Conservation (phyloP, 2,113 vertebrate genomes). For the Pimephales promelas region DNA sequence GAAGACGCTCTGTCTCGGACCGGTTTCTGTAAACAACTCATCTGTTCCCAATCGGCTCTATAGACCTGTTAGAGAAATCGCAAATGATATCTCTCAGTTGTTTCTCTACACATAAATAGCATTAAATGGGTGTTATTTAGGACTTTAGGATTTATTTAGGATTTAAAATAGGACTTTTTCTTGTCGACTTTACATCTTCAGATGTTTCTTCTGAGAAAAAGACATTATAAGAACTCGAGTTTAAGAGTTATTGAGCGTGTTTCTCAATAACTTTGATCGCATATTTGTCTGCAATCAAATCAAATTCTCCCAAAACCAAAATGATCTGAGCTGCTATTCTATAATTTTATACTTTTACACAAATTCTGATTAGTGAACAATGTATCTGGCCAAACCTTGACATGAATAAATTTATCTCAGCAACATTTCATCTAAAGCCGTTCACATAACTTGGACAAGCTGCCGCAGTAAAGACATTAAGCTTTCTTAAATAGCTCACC, state of each 20-base stretch:
- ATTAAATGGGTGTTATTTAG: neutral
- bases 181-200: neutral
- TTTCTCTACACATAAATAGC: neutral
- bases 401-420: neutral
- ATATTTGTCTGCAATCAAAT: too few species aligned
- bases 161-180: neutral
- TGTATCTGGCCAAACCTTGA: neutral
- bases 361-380: neutral
- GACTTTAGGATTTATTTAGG: too few species aligned
- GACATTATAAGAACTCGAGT: neutral
- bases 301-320: neutral
- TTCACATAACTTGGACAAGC: neutral
- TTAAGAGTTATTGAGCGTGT: too few species aligned
- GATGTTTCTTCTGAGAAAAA: neutral
- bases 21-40: neutral
- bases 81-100: neutral
- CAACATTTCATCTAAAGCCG: neutral
- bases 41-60: neutral
- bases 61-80: neutral
- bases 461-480: neutral
- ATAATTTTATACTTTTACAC: neutral
- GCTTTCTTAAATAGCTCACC: neutral
- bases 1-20: neutral
- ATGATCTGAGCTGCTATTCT: neutral
- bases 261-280: too few species aligned